Evolutionary conservation across 2,797 vertebrate genomes (phyloP), one percentile per base, ranked within the genome.

Genomic region (Pantherophis alleghaniensis): DNA sequence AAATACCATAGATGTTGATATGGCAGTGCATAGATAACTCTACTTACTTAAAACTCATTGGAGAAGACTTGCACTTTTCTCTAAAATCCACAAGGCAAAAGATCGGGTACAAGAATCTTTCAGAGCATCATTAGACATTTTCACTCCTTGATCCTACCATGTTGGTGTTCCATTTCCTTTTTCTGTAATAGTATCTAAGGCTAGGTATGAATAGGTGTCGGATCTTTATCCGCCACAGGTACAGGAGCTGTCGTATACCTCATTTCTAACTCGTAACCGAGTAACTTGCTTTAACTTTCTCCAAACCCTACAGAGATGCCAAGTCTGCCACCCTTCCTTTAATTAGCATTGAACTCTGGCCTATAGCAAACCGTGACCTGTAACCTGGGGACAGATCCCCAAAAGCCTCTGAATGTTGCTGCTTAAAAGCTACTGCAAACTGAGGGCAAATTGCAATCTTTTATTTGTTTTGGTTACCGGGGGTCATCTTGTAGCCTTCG

Each of bases 221-320:
- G 96, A 92, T 94, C 94, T 95, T 97, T 94, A 93, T 97, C 97
- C 97, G 95, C 97, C 96, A 93, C 95, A 96, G 96, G 96, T 97
- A 98, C 98, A 97, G 98, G 98, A 98, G 98, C 98, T 99, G 98
- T 98, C 96, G 98, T 99, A 99, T 99, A 99, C 99, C 99, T 99
- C 99, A 99, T 99, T 99, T 98, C 98, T 98, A 98, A 98, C 98
- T 99, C 97, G 57, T 98, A 97, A 98, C 98, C 95, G 98, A 98
- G 98, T 98, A 97, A 98, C 98, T 98, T 98, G 98, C 98, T 99
- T 99, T 98, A 98, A 98, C 98, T 98, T 98, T 98, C 98, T 98
- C 97, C 98, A 94, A 96, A 96, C 97, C 98, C 97, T 96, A 95
- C 97, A 97, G 97, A 97, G 98, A 97, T 97, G 97, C 97, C 98